These are phyloP conservation scores for Acleris literana DNA, from an alignment of 2,888 invertebrate genomes.

Conservation along the genomic window DNA sequence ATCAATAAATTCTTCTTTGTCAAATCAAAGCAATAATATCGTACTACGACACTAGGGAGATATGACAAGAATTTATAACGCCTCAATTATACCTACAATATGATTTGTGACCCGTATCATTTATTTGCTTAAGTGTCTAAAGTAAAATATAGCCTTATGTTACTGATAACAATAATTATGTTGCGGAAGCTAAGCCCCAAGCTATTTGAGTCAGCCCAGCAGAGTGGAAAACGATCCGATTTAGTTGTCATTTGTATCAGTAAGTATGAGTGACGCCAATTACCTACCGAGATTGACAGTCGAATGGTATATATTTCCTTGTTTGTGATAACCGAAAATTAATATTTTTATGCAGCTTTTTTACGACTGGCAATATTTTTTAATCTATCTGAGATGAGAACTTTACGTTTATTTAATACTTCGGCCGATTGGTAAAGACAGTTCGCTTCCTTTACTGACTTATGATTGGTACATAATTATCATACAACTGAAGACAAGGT, in stretches of 20 bases:
- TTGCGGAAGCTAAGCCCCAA: constrained; percentile 28
- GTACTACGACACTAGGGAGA: too few relatives aligned
- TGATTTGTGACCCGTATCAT: background rate
- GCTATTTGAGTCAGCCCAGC: constrained; percentile 12
- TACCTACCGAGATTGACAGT: constrained; percentile 28
- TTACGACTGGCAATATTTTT: constrained; percentile 7
- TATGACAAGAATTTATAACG: background rate
- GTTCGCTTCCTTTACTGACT: too few relatives aligned
- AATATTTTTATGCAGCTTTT: constrained; percentile 1
- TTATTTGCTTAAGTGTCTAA: background rate
- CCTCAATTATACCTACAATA: background rate
- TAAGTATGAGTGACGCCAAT: constrained; percentile 24
- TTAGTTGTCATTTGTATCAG: constrained; percentile 26
- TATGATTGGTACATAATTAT: too few relatives aligned
- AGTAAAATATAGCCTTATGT: constrained; percentile 9
- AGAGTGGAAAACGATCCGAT: constrained; percentile 35
- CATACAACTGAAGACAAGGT: too few relatives aligned
- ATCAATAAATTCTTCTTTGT: too few relatives aligned
- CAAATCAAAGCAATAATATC: too few relatives aligned
- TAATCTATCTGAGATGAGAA: background rate
- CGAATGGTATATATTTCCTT: constrained; percentile 28
- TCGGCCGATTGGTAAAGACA: too few relatives aligned
- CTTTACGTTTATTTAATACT: too few relatives aligned
- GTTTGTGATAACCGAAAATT: constrained; percentile 7
- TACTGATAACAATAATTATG: constrained; percentile 24